phyloP scores from a whole-genome alignment of 2,797 vertebrate genomes.

The Propithecus deckenii region DNA sequence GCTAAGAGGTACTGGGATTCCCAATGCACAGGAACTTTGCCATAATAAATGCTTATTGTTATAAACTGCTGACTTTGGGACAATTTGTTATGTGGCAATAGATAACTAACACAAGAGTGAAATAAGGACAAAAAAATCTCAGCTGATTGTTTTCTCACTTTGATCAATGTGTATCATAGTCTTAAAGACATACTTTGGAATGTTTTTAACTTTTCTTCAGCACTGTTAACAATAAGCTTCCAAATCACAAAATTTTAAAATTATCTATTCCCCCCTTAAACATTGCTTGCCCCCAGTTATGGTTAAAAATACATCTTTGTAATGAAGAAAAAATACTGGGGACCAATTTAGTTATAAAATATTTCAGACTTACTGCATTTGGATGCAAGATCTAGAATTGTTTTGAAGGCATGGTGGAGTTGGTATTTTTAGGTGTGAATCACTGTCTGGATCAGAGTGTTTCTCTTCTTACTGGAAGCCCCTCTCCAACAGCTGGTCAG shows the following conservation, averaged over 20 bases:
- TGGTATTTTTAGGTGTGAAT: neutral
- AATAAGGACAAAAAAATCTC: neutral
- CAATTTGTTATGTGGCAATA: neutral
- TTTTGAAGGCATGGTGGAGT: neutral
- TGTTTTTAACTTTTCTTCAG: neutral
- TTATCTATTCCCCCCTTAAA: neutral
- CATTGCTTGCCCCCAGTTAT: neutral
- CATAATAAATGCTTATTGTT: neutral
- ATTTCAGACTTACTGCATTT: neutral
- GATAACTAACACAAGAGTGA: neutral
- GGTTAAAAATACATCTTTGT: neutral
- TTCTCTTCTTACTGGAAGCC: neutral
- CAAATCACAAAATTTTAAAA: conserved; percentile 31
- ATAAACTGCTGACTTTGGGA: neutral
- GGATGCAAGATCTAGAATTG: neutral
- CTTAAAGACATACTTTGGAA: neutral
- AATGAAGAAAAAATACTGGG: neutral
- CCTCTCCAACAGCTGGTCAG: neutral
- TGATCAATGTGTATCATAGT: neutral
- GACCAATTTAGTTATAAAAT: neutral
- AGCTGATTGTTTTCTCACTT: neutral
- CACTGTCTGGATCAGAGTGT: neutral
- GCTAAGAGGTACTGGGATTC: neutral
- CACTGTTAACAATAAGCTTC: neutral
- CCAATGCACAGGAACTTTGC: neutral